Percentiles rank a stretch among this genome's conserved stretches.
phyloP scores from a whole-genome alignment of 2,113 vertebrate genomes.

The Archilochus colubris region DNA sequence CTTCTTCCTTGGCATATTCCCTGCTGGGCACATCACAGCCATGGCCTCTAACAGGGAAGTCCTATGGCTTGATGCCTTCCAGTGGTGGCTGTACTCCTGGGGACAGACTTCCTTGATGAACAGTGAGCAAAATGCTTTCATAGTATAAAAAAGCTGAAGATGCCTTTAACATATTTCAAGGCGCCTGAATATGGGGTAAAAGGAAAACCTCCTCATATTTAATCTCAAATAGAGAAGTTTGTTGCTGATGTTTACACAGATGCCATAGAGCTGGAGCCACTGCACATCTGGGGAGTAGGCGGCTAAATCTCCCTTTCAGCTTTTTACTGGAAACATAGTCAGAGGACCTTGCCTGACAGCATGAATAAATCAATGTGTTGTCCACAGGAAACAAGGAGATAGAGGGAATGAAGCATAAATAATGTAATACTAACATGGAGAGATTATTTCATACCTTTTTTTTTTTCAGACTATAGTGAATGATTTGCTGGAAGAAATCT shows the following conservation, averaged over 20 bases:
- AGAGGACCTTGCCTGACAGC: constrained; percentile 45
- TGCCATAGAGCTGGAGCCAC: constrained; percentile 18
- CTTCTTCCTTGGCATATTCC: not conserved
- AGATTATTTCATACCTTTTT: constrained; percentile 27
- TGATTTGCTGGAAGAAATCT: not conserved
- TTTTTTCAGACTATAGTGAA: not conserved
- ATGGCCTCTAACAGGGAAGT: not conserved
- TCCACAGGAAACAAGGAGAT: constrained; percentile 55
- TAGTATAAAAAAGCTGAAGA: not conserved
- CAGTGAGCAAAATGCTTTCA: not conserved
- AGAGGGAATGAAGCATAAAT: constrained; percentile 47
- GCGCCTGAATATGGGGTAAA: not conserved
- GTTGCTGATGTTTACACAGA: constrained; percentile 55
- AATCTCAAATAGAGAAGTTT: constrained; percentile 34
- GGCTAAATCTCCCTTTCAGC: constrained; percentile 31
- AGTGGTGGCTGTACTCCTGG: not conserved
- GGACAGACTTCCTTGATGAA: not conserved
- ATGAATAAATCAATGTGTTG: constrained; percentile 54
- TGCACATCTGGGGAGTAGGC: constrained; percentile 40
- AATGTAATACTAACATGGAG: constrained; percentile 13
- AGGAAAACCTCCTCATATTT: constrained; percentile 7
- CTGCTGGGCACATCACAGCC: not conserved
- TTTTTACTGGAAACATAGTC: constrained; percentile 51
- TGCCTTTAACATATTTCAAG: not conserved
- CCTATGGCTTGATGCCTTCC: not conserved